Conservation (phyloP, 2,797 vertebrate genomes). For the Prunella strophiata region DNA sequence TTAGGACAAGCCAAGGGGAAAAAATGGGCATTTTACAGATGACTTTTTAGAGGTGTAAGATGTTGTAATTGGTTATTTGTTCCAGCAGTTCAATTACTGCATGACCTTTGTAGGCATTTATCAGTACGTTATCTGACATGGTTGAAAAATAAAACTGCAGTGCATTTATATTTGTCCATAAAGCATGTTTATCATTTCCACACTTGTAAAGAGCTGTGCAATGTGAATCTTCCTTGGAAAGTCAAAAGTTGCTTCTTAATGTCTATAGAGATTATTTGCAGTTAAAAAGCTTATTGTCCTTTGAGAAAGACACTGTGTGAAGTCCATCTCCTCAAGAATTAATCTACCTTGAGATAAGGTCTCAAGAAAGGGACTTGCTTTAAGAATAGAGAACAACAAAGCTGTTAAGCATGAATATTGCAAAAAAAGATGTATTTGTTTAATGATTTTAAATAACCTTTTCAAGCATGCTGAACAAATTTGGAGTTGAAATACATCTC, state of each 20-base stretch:
- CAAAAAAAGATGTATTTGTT: not conserved
- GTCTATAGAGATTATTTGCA: not conserved
- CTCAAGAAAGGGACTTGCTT: not conserved
- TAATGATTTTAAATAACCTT: not conserved
- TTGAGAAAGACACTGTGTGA: not conserved
- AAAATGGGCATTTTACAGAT: accelerated
- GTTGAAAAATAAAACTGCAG: not conserved
- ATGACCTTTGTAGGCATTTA: not conserved
- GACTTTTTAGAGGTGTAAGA: not conserved
- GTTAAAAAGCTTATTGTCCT: not conserved
- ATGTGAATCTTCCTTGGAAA: not conserved
- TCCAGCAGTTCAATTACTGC: not conserved
- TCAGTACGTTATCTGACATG: not conserved
- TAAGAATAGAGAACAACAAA: not conserved
- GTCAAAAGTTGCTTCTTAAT: not conserved
- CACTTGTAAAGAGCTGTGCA: not conserved
- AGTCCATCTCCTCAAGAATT: not conserved
- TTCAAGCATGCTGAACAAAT: not conserved
- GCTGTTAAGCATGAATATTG: not conserved
- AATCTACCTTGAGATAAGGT: not conserved
- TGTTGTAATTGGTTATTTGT: not conserved
- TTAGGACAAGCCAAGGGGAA: not conserved
- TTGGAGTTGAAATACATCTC: not conserved
- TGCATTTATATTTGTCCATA: not conserved
- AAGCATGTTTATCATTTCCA: not conserved